Evolutionary conservation across 2,888 invertebrate species (phyloP).

Genomic region (Xanthia togata): DNA sequence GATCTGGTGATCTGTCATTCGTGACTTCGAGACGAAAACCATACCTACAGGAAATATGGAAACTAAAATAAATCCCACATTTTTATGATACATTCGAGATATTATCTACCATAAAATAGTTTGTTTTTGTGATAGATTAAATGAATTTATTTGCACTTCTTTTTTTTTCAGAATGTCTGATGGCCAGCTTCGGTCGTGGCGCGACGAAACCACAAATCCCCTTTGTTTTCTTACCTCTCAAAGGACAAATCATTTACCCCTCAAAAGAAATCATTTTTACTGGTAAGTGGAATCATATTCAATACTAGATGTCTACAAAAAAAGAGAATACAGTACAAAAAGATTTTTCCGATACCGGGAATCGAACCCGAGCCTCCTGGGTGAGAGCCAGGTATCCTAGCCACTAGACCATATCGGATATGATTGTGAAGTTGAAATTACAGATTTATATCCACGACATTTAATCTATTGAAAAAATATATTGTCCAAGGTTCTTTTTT

Average conservation of each 20-base stretch:
- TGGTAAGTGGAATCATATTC: constrained; percentile 85
- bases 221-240: constrained; percentile 95
- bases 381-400: constrained; percentile 91
- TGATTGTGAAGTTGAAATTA: fast-evolving
- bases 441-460: fast-evolving
- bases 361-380: constrained; percentile 92
- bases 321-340: constrained; percentile 62
- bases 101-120: neutral
- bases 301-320: too few relatives aligned
- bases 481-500: neutral
- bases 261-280: constrained; percentile 96
- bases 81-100: neutral
- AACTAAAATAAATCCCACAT: neutral
- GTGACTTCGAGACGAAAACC: too few relatives aligned
- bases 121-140: neutral
- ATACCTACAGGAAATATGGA: neutral
- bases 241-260: constrained; percentile 96
- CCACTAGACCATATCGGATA: constrained; percentile 91
- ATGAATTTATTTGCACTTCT: neutral
- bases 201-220: constrained; percentile 94
- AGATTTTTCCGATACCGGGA: constrained; percentile 90
- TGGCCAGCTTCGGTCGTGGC: constrained; percentile 93
- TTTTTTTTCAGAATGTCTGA: constrained; percentile 91
- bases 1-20: constrained; percentile 19
- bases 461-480: neutral